Evolutionary conservation across 2,797 vertebrate genomes (phyloP), one percentile per base, ranked within the genome.

Genomic region (Moxostoma hubbsi): DNA sequence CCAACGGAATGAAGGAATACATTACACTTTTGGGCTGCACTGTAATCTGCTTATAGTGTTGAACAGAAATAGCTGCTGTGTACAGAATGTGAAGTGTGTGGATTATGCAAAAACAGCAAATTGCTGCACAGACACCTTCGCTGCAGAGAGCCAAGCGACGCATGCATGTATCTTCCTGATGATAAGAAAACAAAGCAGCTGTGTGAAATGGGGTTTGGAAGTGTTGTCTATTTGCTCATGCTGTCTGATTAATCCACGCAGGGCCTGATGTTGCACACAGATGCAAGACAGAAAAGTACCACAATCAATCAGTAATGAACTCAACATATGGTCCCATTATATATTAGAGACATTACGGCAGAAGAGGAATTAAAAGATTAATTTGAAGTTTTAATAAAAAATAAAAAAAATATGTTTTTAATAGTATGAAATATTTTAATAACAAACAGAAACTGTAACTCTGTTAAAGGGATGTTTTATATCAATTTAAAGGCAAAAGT

Each of bases 41-140:
- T 15, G 49, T 84, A 81, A 81, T 83, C 82, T 80, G 73, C 82
- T 83, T 80, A 83, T 73, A 16, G 66, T 73, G 73, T 73, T 80
- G 75, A 76, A 83, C 77, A 80, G 78, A 77, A 80, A 77, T 73
- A 77, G 73, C 82, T 61, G 71, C 54, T 73, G 24, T 73, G 77
- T 73, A 50, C 82, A 71, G 73, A 76, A 69, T 67, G 61, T 67
- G 73, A 53, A 24, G 74, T 77, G 63, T 78, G 75, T 69, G 75
- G 79, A 81, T 81, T 84, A 71, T 81, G 74, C 75, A 81, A 78
- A 77, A 75, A 72, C 71, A 81, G 75, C 49, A 79, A 78, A 81
- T 75, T 84, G 82, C 82, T 78, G 72, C 58, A 58, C 77, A 77
- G 51, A 67, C 65, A 55, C 73, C 73, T 74, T 62, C 57, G 53